These are phyloP conservation scores for Cacatua alba DNA, from an alignment of 2,113 vertebrate genomes.

Conservation along the genomic window DNA sequence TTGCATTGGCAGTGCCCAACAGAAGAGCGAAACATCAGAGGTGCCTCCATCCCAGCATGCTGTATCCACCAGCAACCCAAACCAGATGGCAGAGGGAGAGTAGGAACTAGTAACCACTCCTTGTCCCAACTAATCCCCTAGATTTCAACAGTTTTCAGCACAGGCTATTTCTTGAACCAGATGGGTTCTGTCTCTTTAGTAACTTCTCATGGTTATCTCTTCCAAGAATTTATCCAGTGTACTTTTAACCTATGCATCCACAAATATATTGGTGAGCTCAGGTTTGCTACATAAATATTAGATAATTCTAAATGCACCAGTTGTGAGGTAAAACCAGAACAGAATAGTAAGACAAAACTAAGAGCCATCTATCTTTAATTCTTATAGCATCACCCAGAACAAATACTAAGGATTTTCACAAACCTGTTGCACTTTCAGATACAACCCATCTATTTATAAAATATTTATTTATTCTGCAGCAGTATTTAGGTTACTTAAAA, in stretches of 20 bases:
- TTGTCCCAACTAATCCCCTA: neutral
- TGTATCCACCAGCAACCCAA: neutral
- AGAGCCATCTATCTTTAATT: neutral
- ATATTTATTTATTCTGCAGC: neutral
- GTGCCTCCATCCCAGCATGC: neutral
- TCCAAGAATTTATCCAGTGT: neutral
- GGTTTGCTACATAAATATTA: neutral
- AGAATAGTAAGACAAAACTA: neutral
- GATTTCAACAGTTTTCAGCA: neutral
- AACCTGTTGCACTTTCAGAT: neutral
- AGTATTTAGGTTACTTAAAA: neutral
- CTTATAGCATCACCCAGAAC: neutral
- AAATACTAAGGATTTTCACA: neutral
- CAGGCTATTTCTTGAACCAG: neutral
- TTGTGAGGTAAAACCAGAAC: neutral
- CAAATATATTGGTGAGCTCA: neutral
- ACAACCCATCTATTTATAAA: neutral
- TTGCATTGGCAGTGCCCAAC: neutral
- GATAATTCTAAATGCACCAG: neutral
- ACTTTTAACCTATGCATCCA: neutral
- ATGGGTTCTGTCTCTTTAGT: neutral
- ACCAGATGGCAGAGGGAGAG: neutral
- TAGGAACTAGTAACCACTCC: neutral
- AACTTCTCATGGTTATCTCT: neutral
- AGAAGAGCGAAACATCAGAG: neutral